These are phyloP conservation scores for Chrysopa pallens DNA, from an alignment of 1,140 invertebrate genomes.

Conservation along the genomic window DNA sequence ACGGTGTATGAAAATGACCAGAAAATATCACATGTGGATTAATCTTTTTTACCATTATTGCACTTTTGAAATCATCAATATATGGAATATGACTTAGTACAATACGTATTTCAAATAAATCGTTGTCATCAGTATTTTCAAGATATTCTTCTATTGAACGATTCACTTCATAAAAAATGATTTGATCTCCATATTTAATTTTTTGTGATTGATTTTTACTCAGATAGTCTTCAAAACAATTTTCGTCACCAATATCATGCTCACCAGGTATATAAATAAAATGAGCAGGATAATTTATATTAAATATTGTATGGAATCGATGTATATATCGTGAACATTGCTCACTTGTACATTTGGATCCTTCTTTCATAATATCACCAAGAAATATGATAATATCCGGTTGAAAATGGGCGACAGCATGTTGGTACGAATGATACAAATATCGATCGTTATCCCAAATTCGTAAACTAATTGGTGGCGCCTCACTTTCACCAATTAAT, in stretches of 20 bases:
- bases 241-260: conserved; percentile 88
- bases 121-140: conserved; percentile 24
- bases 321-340: conserved; percentile 51
- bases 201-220: conserved; percentile 45
- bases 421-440: conserved; percentile 61
- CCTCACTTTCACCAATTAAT: too few relatives aligned
- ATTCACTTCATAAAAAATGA: conserved; percentile 47
- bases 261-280: conserved; percentile 75
- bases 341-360: conserved; percentile 48
- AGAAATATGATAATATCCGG: conserved; percentile 76
- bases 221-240: conserved; percentile 61
- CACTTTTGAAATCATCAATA: conserved; percentile 39
- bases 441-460: too few relatives aligned
- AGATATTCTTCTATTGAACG: conserved; percentile 34
- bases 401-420: conserved; percentile 49
- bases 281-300: conserved; percentile 27
- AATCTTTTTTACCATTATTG: conserved; percentile 36
- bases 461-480: too few relatives aligned
- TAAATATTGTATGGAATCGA: conserved; percentile 53
- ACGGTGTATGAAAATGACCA: conserved; percentile 63
- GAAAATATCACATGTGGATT: conserved; percentile 67
- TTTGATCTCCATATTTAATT: conserved; percentile 36
- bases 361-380: conserved; percentile 87
- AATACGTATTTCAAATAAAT: conserved; percentile 39
- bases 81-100: conserved; percentile 53